Percentiles rank a stretch among this genome's conserved stretches.
phyloP scores from a whole-genome alignment of 1,140 invertebrate genomes.

The Ostrea denselamellosa region DNA sequence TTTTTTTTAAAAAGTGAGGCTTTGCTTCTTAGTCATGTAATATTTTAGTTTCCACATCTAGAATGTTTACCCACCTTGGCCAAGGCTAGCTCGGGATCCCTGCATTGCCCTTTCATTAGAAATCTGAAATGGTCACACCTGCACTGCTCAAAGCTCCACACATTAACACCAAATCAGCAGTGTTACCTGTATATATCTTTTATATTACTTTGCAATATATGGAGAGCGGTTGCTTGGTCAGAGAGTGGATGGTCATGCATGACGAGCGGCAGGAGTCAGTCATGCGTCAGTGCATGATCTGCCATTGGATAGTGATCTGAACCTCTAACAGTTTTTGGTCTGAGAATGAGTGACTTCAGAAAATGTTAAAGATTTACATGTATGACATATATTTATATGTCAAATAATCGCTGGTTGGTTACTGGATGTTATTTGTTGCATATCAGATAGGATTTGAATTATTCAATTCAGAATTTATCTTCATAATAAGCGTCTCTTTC shows the following conservation, averaged over 20 bases:
- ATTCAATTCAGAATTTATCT: too few species aligned
- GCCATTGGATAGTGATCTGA: neutral
- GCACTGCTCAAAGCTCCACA: neutral
- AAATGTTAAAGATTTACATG: neutral
- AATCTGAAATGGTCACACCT: neutral
- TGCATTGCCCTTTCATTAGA: neutral
- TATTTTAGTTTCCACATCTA: too few species aligned
- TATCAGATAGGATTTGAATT: too few species aligned
- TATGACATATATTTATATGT: neutral
- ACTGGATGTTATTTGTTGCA: neutral
- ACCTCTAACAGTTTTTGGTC: neutral
- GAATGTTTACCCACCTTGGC: neutral
- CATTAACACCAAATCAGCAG: neutral
- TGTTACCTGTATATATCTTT: neutral
- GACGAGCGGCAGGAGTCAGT: neutral
- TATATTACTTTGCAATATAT: constrained; percentile 11
- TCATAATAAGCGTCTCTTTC: too few species aligned
- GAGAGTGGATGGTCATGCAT: constrained; percentile 13
- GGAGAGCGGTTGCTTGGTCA: constrained; percentile 17
- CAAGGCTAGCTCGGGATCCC: neutral
- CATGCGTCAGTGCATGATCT: constrained; percentile 5
- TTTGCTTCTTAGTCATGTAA: too few species aligned
- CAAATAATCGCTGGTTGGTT: neutral
- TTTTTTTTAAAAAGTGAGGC: too few species aligned
- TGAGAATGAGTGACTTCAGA: neutral